These are phyloP conservation scores for Agapetus fuscipes DNA, from an alignment of 2,888 invertebrate species.

Conservation along the genomic window DNA sequence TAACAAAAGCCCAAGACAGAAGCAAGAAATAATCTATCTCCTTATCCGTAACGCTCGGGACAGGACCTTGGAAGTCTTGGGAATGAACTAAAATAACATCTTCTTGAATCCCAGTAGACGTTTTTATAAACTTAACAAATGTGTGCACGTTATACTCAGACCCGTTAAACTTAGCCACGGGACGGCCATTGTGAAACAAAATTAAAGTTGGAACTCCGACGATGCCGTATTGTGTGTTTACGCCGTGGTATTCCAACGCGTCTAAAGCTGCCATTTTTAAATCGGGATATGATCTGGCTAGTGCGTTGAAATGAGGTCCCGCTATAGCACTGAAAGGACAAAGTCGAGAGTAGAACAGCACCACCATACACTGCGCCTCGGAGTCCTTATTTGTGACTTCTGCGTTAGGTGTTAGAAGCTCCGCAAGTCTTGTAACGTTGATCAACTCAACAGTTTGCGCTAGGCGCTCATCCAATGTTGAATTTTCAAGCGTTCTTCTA, in stretches of 20 bases:
- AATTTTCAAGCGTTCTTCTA: conserved; percentile 30
- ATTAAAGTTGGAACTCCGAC: conserved; percentile 83
- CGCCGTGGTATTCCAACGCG: conserved; percentile 70
- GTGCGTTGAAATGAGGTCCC: conserved; percentile 83
- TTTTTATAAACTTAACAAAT: conserved; percentile 67
- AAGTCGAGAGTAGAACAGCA: conserved; percentile 82
- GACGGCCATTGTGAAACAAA: conserved; percentile 81
- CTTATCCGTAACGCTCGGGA: conserved; percentile 64
- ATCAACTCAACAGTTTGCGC: conserved; percentile 52
- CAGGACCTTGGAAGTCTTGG: conserved; percentile 68
- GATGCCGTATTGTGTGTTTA: conserved; percentile 86
- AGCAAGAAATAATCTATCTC: conserved; percentile 75
- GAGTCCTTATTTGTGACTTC: conserved; percentile 56
- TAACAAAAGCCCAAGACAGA: conserved; percentile 78
- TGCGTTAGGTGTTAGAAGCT: conserved; percentile 51
- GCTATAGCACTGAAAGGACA: conserved; percentile 87
- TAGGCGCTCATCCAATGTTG: conserved; percentile 27
- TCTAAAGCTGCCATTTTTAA: conserved; percentile 85
- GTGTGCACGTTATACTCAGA: conserved; percentile 69
- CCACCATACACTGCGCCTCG: conserved; percentile 61
- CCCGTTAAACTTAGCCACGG: conserved; percentile 76
- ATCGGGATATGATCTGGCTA: conserved; percentile 78
- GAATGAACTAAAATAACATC: conserved; percentile 60
- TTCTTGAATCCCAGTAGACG: conserved; percentile 61
- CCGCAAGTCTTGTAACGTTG: conserved; percentile 60